Conservation (phyloP, 2,797 vertebrate genomes). For the Gallirallus australis region DNA sequence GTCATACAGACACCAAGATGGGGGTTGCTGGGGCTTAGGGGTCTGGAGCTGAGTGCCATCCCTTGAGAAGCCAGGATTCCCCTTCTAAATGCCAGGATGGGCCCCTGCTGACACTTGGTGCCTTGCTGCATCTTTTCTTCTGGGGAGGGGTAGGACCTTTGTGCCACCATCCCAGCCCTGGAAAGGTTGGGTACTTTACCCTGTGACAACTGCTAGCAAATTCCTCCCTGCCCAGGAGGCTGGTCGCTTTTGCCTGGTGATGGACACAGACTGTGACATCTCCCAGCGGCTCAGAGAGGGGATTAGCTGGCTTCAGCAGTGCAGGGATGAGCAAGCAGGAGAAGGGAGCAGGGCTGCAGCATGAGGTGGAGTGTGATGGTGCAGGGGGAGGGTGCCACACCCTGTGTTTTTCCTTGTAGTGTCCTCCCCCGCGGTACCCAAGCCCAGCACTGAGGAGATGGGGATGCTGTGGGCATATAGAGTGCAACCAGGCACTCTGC, state of each 20-base stretch:
- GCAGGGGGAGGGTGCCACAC: not conserved
- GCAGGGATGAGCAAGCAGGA: not conserved
- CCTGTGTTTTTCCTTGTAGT: not conserved
- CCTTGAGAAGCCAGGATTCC: not conserved
- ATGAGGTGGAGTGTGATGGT: rapidly evolving
- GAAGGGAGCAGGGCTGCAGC: not conserved
- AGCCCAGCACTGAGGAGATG: not conserved
- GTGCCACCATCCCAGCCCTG: not conserved
- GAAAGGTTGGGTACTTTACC: not conserved
- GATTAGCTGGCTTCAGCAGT: not conserved
- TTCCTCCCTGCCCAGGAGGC: not conserved
- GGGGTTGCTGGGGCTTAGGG: not conserved
- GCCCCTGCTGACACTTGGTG: not conserved
- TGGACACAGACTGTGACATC: not conserved
- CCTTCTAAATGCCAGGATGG: not conserved
- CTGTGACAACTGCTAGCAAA: not conserved
- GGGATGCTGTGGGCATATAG: not conserved
- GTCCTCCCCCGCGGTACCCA: not conserved
- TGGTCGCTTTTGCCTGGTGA: not conserved
- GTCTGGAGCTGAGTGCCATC: not conserved
- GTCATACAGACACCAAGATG: not conserved
- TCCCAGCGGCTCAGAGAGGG: not conserved
- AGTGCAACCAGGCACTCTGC: not conserved
- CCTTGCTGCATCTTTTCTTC: not conserved
- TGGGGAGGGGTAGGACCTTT: not conserved